Evolutionary conservation across 2,113 vertebrate species (phyloP).

Genomic region (Carlito syrichta): DNA sequence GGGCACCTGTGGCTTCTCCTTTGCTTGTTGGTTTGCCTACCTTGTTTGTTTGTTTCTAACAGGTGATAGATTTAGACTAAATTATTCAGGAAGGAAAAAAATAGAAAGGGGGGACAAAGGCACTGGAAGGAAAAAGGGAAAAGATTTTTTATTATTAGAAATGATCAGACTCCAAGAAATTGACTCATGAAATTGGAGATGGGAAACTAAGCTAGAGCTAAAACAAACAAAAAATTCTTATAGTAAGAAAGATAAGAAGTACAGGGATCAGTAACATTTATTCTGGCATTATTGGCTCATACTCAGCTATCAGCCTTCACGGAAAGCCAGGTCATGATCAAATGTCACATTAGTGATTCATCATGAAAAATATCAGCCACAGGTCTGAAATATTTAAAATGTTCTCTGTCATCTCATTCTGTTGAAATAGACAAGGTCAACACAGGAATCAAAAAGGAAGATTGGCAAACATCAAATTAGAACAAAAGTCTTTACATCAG

Average conservation of each 20-base stretch:
- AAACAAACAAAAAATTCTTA: not conserved
- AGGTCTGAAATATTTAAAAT: not conserved
- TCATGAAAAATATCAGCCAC: not conserved
- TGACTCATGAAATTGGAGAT: not conserved
- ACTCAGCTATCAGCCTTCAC: not conserved
- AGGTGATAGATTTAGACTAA: not conserved
- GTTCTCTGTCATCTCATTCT: not conserved
- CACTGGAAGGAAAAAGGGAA: not conserved
- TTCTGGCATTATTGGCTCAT: not conserved
- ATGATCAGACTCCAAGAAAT: not conserved
- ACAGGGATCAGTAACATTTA: not conserved
- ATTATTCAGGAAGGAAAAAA: not conserved
- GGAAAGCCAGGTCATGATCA: not conserved
- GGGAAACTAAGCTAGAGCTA: not conserved
- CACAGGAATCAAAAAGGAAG: not conserved
- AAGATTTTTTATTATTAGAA: not conserved
- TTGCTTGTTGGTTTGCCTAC: not conserved
- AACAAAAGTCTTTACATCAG: not conserved
- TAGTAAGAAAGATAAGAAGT: not conserved
- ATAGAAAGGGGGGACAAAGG: not conserved
- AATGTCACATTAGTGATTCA: not conserved
- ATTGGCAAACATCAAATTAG: not conserved
- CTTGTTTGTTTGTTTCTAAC: not conserved
- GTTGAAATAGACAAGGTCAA: not conserved
- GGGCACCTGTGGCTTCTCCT: not conserved